Evolutionary conservation across 1,140 invertebrate genomes (phyloP).

Genomic region (Pogonomyrmex barbatus): DNA sequence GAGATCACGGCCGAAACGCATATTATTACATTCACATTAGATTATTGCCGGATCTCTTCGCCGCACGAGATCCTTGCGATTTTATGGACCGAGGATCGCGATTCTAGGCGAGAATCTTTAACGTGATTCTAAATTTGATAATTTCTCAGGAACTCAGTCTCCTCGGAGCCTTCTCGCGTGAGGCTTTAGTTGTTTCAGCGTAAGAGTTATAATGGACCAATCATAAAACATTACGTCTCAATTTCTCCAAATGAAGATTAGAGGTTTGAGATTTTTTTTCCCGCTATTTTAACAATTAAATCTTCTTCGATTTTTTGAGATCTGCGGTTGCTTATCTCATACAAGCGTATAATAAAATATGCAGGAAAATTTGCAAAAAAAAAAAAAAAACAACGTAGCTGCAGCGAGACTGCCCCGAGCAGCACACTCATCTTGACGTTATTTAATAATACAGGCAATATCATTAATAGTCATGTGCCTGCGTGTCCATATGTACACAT

Average conservation of each 20-base stretch:
- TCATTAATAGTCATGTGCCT: constrained; percentile 20
- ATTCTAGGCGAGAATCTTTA: not conserved
- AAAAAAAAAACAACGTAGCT: not conserved
- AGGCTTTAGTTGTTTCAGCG: not conserved
- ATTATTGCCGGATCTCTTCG: constrained; percentile 21
- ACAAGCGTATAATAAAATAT: not conserved
- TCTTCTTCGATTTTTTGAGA: not conserved
- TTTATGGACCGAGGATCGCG: not conserved
- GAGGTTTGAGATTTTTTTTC: not conserved
- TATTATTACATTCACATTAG: constrained; percentile 44
- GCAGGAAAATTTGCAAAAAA: not conserved
- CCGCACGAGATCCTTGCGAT: not conserved
- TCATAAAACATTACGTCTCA: not conserved
- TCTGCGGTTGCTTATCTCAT: not conserved
- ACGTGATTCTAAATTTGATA: not conserved
- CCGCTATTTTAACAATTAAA: constrained; percentile 19
- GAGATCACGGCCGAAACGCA: constrained; percentile 43
- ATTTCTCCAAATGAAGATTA: not conserved
- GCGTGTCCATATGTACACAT: not conserved
- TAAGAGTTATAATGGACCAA: not conserved
- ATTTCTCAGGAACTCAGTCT: not conserved
- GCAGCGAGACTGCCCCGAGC: constrained; percentile 20
- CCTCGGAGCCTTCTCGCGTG: not conserved
- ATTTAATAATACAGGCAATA: constrained; percentile 54
- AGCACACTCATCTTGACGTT: constrained; percentile 35